Conservation (phyloP, 2,113 vertebrate species). For the Notothenia coriiceps region DNA sequence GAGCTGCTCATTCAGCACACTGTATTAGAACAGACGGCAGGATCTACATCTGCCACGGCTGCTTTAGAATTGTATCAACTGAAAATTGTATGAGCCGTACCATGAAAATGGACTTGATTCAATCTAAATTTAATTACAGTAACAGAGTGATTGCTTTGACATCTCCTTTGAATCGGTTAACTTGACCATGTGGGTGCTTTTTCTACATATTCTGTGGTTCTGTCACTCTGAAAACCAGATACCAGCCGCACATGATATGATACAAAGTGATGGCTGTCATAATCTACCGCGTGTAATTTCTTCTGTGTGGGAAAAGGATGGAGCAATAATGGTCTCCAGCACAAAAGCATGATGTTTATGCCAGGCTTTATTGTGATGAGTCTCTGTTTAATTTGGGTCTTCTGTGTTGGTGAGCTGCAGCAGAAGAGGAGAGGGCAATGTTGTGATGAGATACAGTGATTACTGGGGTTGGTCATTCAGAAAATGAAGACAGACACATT, state of each 20-base stretch:
- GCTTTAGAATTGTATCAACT: constrained; percentile 66
- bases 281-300: constrained; percentile 70
- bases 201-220: constrained; percentile 40
- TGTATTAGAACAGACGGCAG: constrained; percentile 64
- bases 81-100: constrained; percentile 63
- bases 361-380: constrained; percentile 80
- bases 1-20: constrained; percentile 68
- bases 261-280: constrained; percentile 70
- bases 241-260: constrained; percentile 48
- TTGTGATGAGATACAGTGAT: constrained; percentile 79
- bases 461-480: constrained; percentile 80
- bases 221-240: constrained; percentile 58
- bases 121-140: constrained; percentile 77
- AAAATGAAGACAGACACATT: constrained; percentile 85
- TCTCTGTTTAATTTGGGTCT: constrained; percentile 80
- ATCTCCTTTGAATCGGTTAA: constrained; percentile 69
- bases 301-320: constrained; percentile 64
- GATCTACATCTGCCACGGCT: constrained; percentile 67
- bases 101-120: constrained; percentile 73
- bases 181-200: constrained; percentile 54
- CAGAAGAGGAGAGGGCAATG: constrained; percentile 68
- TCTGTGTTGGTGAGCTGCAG: constrained; percentile 69
- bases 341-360: constrained; percentile 79
- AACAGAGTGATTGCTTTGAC: constrained; percentile 64
- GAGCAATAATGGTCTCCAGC: constrained; percentile 69